These are phyloP conservation scores for Scylla paramamosain DNA, from an alignment of 1,140 invertebrate species.

Conservation along the genomic window DNA sequence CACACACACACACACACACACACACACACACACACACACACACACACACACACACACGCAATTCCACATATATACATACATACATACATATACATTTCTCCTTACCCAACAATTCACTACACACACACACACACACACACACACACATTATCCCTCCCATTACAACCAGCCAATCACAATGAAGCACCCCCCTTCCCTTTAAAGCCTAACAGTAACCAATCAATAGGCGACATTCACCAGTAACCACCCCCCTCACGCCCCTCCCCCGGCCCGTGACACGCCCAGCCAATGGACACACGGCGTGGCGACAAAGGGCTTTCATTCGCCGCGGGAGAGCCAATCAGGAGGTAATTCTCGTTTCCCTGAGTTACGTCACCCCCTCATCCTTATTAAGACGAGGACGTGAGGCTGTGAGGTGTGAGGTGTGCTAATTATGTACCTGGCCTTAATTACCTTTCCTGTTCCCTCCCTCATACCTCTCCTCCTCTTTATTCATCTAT, in stretches of 20 bases:
- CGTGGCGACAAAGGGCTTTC: background rate
- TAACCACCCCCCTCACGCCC: background rate
- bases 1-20: background rate
- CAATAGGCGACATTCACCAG: background rate
- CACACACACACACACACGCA: too few relatives aligned
- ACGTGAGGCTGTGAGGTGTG: background rate
- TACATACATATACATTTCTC: too few relatives aligned
- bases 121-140: too few relatives aligned
- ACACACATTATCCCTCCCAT: too few relatives aligned
- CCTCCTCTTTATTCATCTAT: background rate
- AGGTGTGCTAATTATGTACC: background rate
- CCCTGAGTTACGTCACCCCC: background rate
- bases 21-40: too few relatives aligned
- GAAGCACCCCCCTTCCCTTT: too few relatives aligned
- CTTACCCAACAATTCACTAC: too few relatives aligned
- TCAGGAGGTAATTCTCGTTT: background rate
- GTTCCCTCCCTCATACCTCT: background rate
- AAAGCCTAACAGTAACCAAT: background rate
- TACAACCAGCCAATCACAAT: too few relatives aligned
- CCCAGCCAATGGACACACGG: too few relatives aligned
- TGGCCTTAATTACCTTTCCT: background rate
- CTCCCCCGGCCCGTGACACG: background rate
- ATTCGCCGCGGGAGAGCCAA: background rate
- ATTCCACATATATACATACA: too few relatives aligned
- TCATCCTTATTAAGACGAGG: background rate